phyloP scores from a whole-genome alignment of 2,113 vertebrate species.

The Mustela lutreola region DNA sequence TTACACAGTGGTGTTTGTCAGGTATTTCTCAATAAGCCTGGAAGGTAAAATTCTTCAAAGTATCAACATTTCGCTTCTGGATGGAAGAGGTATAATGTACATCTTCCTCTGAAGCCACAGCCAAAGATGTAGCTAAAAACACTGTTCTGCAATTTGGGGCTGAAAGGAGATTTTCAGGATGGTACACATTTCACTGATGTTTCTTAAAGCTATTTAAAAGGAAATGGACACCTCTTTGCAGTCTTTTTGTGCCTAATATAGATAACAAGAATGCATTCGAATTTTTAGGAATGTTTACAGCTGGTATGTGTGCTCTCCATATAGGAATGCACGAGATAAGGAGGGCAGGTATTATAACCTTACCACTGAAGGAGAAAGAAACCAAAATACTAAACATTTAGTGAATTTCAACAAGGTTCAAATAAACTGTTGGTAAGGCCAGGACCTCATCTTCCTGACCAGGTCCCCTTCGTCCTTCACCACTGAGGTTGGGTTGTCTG shows the following conservation, averaged over 20 bases:
- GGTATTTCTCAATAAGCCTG: neutral
- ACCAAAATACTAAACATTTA: neutral
- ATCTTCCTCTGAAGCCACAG: neutral
- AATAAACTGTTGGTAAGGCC: neutral
- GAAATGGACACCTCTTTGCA: neutral
- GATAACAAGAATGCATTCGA: neutral
- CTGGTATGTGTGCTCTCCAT: neutral
- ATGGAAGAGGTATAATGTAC: neutral
- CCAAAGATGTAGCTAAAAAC: slow-evolving; percentile 57
- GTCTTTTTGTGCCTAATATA: neutral
- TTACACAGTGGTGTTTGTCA: neutral
- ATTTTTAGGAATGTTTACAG: neutral
- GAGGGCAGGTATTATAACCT: neutral
- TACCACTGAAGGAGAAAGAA: neutral
- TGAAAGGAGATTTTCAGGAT: neutral
- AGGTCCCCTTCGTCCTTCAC: neutral
- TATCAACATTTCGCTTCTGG: neutral
- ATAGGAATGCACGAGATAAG: neutral
- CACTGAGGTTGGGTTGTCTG: neutral
- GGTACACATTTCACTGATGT: neutral
- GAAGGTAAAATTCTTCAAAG: neutral
- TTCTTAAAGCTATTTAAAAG: slow-evolving; percentile 33
- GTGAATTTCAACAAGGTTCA: neutral
- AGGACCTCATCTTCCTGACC: neutral
- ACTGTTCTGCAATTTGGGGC: neutral